These are phyloP conservation scores for Piaya cayana DNA, from an alignment of 2,113 vertebrate genomes.

Conservation along the genomic window DNA sequence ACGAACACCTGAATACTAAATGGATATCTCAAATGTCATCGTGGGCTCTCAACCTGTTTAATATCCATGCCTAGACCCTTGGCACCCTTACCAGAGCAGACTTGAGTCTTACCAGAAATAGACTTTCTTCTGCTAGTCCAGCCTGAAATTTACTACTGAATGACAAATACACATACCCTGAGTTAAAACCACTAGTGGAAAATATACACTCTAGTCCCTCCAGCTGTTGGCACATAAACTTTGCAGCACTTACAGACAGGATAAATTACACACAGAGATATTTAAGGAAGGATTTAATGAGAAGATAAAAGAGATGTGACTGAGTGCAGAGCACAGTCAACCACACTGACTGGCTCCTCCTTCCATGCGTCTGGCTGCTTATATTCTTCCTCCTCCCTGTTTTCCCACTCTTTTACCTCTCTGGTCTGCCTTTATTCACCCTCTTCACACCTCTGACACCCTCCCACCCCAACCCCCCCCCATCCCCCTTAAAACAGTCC, in stretches of 20 bases:
- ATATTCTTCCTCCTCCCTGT: background rate
- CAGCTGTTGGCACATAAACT: background rate
- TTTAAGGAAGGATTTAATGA: background rate
- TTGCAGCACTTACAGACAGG: background rate
- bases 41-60: background rate
- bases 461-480: too few relatives aligned
- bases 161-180: background rate
- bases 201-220: fast-evolving
- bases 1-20: background rate
- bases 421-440: background rate
- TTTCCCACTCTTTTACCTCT: background rate
- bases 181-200: background rate
- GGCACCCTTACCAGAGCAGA: background rate
- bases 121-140: background rate
- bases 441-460: fast-evolving
- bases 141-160: background rate
- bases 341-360: background rate
- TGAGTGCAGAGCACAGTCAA: background rate
- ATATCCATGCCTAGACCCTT: too few relatives aligned
- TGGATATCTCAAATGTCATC: background rate
- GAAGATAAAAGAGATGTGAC: background rate
- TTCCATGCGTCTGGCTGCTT: fast-evolving
- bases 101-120: background rate
- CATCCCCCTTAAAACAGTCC: background rate
- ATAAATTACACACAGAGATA: background rate